Conservation (phyloP, 2,888 invertebrate genomes). For the Nezara viridula region DNA sequence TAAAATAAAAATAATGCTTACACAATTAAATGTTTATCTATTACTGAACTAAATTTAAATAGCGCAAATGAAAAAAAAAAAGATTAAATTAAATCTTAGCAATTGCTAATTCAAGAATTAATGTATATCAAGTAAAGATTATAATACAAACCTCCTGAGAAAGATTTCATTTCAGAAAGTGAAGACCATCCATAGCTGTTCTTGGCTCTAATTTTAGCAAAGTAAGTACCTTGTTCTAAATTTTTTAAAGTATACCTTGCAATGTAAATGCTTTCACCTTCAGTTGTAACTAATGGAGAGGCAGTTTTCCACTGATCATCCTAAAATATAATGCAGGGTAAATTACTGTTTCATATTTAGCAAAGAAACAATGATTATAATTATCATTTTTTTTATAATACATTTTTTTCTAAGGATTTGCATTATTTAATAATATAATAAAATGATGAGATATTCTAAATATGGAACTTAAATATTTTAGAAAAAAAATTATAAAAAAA, state of each 20-base stretch:
- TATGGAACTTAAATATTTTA: background rate
- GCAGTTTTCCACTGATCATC: conserved; percentile 52
- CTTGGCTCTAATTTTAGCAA: conserved; percentile 59
- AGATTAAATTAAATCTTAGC: background rate
- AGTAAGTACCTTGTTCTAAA: conserved; percentile 59
- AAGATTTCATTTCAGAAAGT: conserved; percentile 59
- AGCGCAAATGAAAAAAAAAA: conserved; percentile 48
- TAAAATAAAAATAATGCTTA: background rate
- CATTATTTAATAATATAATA: too few relatives aligned
- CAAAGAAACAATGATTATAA: background rate
- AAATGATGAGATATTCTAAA: background rate
- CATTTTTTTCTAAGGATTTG: too few relatives aligned
- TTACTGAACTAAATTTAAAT: background rate
- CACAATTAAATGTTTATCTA: background rate
- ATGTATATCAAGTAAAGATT: background rate
- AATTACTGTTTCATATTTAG: background rate
- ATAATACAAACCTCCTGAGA: conserved; percentile 59
- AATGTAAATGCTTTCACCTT: conserved; percentile 28
- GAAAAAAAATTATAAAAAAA: background rate
- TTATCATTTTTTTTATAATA: too few relatives aligned
- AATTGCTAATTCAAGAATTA: background rate
- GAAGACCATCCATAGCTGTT: conserved; percentile 62
- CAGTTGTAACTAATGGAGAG: background rate
- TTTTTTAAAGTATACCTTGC: conserved; percentile 34
- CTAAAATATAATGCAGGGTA: background rate